Evolutionary conservation across 2,797 vertebrate species (phyloP).

Genomic region (Enteromius argenteus): DNA sequence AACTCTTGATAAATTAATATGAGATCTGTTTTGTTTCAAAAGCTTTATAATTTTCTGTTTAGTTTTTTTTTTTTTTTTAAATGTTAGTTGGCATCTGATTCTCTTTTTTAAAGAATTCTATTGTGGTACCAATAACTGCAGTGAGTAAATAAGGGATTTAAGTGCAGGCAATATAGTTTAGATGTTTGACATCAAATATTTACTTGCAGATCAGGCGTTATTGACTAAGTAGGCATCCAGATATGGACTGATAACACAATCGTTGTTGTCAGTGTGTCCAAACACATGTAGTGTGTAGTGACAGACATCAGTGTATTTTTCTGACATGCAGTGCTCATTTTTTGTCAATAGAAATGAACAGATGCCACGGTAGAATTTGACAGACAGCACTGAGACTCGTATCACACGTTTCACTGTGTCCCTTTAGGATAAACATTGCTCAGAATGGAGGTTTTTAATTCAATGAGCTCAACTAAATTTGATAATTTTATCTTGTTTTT

Average conservation of each 20-base stretch:
- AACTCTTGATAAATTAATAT: not conserved
- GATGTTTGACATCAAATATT: not conserved
- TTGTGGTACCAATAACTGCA: not conserved
- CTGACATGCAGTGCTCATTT: constrained; percentile 54
- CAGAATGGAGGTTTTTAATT: not conserved
- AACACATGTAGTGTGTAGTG: constrained; percentile 44
- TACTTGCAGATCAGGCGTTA: constrained; percentile 22
- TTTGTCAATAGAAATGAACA: constrained; percentile 49
- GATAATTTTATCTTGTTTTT: not conserved
- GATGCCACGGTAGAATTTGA: constrained; percentile 46
- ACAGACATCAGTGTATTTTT: constrained; percentile 49
- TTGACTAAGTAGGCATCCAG: constrained; percentile 38
- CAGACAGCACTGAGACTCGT: constrained; percentile 41
- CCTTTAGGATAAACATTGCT: not conserved
- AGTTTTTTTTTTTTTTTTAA: not conserved
- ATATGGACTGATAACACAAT: constrained; percentile 49
- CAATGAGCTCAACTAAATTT: not conserved
- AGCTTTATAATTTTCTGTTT: not conserved
- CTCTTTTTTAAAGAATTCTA: not conserved
- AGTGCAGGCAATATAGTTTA: not conserved
- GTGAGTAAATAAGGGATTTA: not conserved
- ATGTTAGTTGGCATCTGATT: not conserved
- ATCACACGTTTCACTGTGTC: not conserved
- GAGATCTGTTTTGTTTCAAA: not conserved
- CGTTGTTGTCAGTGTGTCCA: constrained; percentile 52